A percentile compares a stretch with the other conserved stretches of the same genome.
Evolutionary conservation across 2,797 vertebrate species (phyloP).

Genomic region (Sebastes umbrosus): DNA sequence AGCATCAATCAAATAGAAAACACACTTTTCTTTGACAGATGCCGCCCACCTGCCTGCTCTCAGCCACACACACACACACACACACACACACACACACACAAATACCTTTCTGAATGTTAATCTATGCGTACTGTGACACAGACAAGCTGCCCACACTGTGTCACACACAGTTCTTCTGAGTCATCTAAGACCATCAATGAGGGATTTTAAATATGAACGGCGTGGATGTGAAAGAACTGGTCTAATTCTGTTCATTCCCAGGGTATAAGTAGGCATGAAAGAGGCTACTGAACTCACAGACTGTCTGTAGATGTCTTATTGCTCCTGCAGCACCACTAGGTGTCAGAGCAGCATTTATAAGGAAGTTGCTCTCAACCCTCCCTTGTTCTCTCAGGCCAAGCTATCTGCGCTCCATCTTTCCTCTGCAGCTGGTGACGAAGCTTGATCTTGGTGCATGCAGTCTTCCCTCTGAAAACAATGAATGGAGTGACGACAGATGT

Average conservation of each 20-base stretch:
- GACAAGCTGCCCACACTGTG: conserved; percentile 27
- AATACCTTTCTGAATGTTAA: not conserved
- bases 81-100: not conserved
- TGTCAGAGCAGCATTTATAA: conserved; percentile 64
- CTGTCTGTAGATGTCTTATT: not conserved
- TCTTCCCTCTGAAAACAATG: conserved; percentile 43
- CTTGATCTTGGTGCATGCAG: conserved; percentile 69
- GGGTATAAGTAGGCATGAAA: not conserved
- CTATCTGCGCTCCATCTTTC: conserved; percentile 51
- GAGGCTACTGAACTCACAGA: not conserved
- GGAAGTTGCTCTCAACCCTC: not conserved
- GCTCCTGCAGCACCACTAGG: conserved; percentile 61
- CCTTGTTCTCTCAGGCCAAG: conserved; percentile 4
- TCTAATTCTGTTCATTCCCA: not conserved
- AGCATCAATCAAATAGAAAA: conserved; percentile 43
- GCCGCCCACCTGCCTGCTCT: conserved; percentile 36
- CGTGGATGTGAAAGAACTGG: not conserved
- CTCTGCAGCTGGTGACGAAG: conserved; percentile 72
- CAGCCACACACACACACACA: conserved; percentile 2
- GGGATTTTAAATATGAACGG: not conserved
- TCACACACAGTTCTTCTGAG: conserved; percentile 49
- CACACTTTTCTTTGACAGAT: conserved; percentile 31
- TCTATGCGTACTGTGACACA: not conserved
- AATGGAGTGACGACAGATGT: conserved; percentile 51
- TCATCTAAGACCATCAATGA: conserved; percentile 27